Evolutionary conservation across 2,888 invertebrate genomes (phyloP).

Genomic region (Sinohyriopsis cumingii): DNA sequence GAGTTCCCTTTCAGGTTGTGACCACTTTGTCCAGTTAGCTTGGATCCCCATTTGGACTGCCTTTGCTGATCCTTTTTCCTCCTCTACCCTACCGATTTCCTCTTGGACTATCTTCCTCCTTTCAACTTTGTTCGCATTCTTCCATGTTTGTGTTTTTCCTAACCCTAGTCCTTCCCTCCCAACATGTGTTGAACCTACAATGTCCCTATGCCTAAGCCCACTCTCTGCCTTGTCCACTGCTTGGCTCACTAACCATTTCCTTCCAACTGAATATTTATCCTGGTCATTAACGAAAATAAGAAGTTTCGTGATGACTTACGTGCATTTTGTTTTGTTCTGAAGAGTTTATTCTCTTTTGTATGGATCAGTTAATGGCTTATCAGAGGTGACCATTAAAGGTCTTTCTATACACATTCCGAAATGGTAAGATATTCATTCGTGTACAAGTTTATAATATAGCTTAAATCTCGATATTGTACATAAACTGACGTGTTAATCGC

Average conservation of each 20-base stretch:
- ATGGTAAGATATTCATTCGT: too few species aligned
- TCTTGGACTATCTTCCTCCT: conserved; percentile 12
- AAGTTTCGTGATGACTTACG: too few species aligned
- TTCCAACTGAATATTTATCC: conserved; percentile 1
- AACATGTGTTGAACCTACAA: conserved; percentile 11
- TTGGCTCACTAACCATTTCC: conserved; percentile 14
- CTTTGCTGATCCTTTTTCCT: conserved; percentile 7
- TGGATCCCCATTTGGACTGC: conserved; percentile 9
- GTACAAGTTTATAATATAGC: too few species aligned
- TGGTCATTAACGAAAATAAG: too few species aligned
- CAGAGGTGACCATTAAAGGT: too few species aligned
- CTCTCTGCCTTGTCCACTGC: conserved; percentile 13
- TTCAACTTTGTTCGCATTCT: conserved; percentile 9
- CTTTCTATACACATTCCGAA: too few species aligned
- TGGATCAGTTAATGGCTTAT: too few species aligned
- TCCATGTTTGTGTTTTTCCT: background rate
- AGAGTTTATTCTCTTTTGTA: too few species aligned
- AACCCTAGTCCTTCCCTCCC: conserved; percentile 6
- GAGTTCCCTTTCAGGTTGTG: conserved; percentile 1
- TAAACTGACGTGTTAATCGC: too few species aligned
- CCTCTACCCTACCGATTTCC: conserved; percentile 12
- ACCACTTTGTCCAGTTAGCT: conserved; percentile 9
- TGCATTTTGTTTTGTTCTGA: too few species aligned
- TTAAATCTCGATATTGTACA: too few species aligned
- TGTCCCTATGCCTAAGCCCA: conserved; percentile 7